Conservation (phyloP, 2,113 vertebrate species). For the Lepisosteus osseus region DNA sequence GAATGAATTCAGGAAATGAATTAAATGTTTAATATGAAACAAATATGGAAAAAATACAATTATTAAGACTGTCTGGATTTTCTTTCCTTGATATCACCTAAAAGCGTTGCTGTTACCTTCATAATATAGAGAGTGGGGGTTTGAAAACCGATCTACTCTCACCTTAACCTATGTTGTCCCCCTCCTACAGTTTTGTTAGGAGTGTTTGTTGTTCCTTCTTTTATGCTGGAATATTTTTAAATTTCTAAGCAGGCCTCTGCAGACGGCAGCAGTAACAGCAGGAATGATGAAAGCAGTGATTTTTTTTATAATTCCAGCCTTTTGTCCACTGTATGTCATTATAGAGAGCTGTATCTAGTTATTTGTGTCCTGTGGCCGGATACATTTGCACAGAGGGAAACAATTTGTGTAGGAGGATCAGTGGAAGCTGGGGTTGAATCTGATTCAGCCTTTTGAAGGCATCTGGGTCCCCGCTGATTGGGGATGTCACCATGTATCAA, state of each 20-base stretch:
- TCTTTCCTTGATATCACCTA: no score
- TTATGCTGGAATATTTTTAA: neutral
- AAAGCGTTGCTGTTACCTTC: no score
- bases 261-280: constrained; percentile 45
- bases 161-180: constrained; percentile 2
- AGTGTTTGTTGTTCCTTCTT: constrained; percentile 36
- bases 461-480: constrained; percentile 28
- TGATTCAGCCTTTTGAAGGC: constrained; percentile 42
- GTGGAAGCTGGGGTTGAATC: constrained; percentile 45
- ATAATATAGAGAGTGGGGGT: no score
- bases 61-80: no score
- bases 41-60: no score
- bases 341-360: constrained; percentile 62
- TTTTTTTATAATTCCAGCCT: constrained; percentile 59
- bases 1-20: no score
- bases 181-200: constrained; percentile 1
- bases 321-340: constrained; percentile 64
- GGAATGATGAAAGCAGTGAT: constrained; percentile 54
- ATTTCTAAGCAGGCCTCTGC: constrained; percentile 34
- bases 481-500: constrained; percentile 20
- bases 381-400: constrained; percentile 60
- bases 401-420: constrained; percentile 59
- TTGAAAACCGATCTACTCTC: constrained; percentile 14
- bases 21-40: no score
- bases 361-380: constrained; percentile 70